phyloP scores from a whole-genome alignment of 1,140 invertebrate species.

The Telenomus remus region DNA sequence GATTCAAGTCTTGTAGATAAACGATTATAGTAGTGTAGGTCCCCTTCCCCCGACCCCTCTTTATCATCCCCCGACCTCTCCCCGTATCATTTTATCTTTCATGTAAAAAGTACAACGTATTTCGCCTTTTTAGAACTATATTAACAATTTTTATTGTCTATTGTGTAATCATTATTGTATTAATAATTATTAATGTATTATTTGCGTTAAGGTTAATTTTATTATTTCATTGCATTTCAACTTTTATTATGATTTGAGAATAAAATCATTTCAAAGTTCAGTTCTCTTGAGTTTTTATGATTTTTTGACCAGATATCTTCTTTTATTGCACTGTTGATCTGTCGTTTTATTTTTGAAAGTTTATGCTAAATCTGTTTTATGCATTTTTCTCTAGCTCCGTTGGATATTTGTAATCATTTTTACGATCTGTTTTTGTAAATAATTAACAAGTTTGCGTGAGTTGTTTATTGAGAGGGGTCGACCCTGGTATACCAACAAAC shows the following conservation, averaged over 20 bases:
- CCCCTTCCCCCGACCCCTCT: constrained; percentile 34
- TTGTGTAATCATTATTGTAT: constrained; percentile 63
- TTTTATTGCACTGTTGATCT: constrained; percentile 7
- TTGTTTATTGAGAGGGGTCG: constrained; percentile 16
- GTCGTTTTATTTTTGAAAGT: constrained; percentile 16
- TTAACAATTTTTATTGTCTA: constrained; percentile 60
- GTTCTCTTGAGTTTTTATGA: constrained; percentile 62
- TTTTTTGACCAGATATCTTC: constrained; percentile 7
- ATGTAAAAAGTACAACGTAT: constrained; percentile 57
- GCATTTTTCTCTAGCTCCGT: no score
- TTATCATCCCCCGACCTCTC: constrained; percentile 11
- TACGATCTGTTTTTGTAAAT: no score
- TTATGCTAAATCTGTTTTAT: no score
- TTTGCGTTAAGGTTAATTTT: constrained; percentile 69
- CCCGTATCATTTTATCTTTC: constrained; percentile 54
- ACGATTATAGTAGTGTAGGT: constrained; percentile 49
- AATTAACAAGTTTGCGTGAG: no score
- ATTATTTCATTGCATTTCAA: constrained; percentile 73
- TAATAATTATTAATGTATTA: constrained; percentile 61
- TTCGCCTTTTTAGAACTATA: constrained; percentile 56
- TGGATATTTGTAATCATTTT: no score
- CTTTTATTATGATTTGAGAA: constrained; percentile 72
- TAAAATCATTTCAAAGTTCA: constrained; percentile 70
- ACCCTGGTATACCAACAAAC: constrained; percentile 53
- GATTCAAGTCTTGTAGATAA: constrained; percentile 57